Conservation (phyloP, 2,888 invertebrate species). For the Kuschelorhynchus macadamiae region DNA sequence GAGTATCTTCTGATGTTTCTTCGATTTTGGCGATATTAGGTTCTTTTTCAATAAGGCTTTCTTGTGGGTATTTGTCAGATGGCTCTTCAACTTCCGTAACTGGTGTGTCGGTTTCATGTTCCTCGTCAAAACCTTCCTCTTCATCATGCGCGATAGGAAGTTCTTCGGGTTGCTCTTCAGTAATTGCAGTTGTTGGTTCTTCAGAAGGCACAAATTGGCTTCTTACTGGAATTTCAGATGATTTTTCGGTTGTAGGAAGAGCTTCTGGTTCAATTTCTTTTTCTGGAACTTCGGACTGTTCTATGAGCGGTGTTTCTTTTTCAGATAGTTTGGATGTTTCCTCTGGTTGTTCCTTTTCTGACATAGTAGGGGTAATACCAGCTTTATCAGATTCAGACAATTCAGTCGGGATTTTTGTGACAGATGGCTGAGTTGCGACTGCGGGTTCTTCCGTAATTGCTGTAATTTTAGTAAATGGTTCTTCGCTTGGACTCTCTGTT, state of each 20-base stretch:
- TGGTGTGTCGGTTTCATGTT: constrained; percentile 28
- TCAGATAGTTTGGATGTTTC: constrained; percentile 15
- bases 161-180: constrained; percentile 19
- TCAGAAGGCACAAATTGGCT: constrained; percentile 16
- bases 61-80: neutral
- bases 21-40: neutral
- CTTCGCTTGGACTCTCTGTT: constrained; percentile 3
- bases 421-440: constrained; percentile 28
- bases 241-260: neutral
- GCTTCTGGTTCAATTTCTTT: constrained; percentile 24
- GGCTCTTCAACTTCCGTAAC: constrained; percentile 15
- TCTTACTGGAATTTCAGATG: constrained; percentile 21
- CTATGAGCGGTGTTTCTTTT: constrained; percentile 12
- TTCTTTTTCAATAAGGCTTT: neutral
- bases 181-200: constrained; percentile 19
- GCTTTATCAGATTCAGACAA: constrained; percentile 38
- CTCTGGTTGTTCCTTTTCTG: constrained; percentile 43
- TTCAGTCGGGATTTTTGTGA: neutral
- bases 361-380: constrained; percentile 26
- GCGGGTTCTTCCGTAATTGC: constrained; percentile 16
- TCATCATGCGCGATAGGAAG: constrained; percentile 12
- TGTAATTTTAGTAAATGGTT: constrained; percentile 15
- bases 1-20: constrained; percentile 8
- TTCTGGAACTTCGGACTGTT: constrained; percentile 7
- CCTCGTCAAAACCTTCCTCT: constrained; percentile 34